phyloP scores from a whole-genome alignment of 2,797 vertebrate species.

The Acipenser oxyrinchus region DNA sequence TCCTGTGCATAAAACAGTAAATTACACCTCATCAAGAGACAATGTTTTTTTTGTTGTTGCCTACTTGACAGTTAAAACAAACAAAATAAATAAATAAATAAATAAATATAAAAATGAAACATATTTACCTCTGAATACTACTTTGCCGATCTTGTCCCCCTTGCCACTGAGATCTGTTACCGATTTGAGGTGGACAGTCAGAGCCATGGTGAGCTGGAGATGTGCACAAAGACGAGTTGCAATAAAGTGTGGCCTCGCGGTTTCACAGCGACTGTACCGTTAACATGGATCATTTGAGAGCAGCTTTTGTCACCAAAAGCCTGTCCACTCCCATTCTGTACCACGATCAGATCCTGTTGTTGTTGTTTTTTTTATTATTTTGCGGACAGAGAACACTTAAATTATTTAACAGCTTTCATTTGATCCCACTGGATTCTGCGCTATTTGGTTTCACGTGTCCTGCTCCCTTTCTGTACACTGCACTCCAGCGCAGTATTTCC shows the following conservation, averaged over 20 bases:
- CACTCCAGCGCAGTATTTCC: not conserved
- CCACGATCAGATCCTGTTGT: conserved; percentile 19
- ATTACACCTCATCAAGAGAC: no score
- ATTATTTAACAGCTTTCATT: conserved; percentile 34
- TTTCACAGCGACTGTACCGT: conserved; percentile 17
- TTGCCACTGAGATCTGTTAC: conserved; percentile 75
- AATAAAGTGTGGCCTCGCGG: no score
- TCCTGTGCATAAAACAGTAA: no score
- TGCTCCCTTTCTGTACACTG: conserved; percentile 19
- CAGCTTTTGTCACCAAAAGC: conserved; percentile 20
- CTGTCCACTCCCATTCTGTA: conserved; percentile 22
- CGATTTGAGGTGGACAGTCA: conserved; percentile 77
- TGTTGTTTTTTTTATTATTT: not conserved
- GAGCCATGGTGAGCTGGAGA: conserved; percentile 57
- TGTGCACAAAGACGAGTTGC: conserved; percentile 5
- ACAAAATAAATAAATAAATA: not conserved
- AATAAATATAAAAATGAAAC: conserved; percentile 4
- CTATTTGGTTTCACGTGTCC: conserved; percentile 28
- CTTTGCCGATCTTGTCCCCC: conserved; percentile 84
- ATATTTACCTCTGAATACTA: conserved; percentile 80
- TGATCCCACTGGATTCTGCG: conserved; percentile 29
- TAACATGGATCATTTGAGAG: conserved; percentile 28
- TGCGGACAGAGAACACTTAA: conserved; percentile 15
- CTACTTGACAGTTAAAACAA: no score
- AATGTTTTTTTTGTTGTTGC: no score